A percentile compares a stretch with the other conserved stretches of the same genome.
Conservation (phyloP, 92 coral and sea anemone species). For the Zoanthus sociatus region DNA sequence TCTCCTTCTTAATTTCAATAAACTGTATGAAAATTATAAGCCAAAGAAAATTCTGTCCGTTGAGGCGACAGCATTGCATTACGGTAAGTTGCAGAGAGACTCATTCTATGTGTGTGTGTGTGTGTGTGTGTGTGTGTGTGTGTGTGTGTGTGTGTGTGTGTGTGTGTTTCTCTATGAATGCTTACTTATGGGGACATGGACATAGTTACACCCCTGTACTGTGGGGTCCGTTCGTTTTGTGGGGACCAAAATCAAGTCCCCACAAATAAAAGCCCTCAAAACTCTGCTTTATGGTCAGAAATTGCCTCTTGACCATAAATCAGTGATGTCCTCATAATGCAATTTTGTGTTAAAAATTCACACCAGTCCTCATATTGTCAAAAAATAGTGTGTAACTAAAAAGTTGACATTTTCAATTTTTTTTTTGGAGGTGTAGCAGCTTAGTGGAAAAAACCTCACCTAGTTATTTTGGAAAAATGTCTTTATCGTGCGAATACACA, state of each 20-base stretch:
- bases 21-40: too few species aligned
- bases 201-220: conserved; percentile 50
- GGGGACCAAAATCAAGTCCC: conserved; percentile 49
- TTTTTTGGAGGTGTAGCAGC: conserved; percentile 35
- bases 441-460: conserved; percentile 36
- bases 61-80: too few species aligned
- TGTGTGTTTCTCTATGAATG: background rate
- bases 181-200: conserved; percentile 52
- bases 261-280: conserved; percentile 29
- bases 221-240: conserved; percentile 49
- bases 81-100: too few species aligned
- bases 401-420: conserved; percentile 35
- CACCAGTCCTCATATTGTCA: conserved; percentile 34
- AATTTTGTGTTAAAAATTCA: conserved; percentile 38
- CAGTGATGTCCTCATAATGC: conserved; percentile 36
- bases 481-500: conserved; percentile 36
- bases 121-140: too few species aligned
- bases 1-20: too few species aligned
- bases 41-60: too few species aligned
- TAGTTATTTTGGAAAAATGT: conserved; percentile 28
- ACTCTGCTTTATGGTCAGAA: conserved; percentile 29
- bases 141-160: too few species aligned
- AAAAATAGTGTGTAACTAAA: conserved; percentile 44
- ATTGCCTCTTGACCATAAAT: conserved; percentile 23
- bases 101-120: too few species aligned